Conservation (phyloP, 2,797 vertebrate species). For the Sardinella longiceps region DNA sequence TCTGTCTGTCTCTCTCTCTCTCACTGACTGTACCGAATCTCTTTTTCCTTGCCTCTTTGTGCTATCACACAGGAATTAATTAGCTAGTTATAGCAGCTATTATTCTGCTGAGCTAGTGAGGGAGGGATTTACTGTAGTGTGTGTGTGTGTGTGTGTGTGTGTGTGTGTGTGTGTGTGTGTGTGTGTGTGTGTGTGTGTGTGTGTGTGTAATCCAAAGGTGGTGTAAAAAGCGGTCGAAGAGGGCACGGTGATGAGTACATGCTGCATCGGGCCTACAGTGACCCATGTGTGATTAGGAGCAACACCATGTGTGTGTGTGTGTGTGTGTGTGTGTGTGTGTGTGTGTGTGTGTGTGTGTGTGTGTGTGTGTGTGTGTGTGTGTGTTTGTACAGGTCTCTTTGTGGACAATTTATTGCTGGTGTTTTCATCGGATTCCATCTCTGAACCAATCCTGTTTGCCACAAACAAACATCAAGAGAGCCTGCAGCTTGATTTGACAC, state of each 20-base stretch:
- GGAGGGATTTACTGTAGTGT: slow-evolving; percentile 48
- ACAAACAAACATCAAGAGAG: not conserved
- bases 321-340: slow-evolving; percentile 28
- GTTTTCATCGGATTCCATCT: not conserved
- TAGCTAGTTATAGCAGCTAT: too few relatives aligned
- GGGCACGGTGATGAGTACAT: slow-evolving; percentile 36
- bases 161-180: slow-evolving; percentile 34
- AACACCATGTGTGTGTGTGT: slow-evolving; percentile 9
- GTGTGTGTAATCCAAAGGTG: slow-evolving; percentile 35
- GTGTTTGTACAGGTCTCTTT: slow-evolving; percentile 6
- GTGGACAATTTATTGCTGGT: slow-evolving; percentile 40
- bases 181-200: slow-evolving; percentile 30
- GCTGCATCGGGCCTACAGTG: slow-evolving; percentile 20
- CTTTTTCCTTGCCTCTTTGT: slow-evolving; percentile 2
- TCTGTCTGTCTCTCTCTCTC: not conserved
- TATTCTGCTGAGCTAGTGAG: slow-evolving; percentile 49
- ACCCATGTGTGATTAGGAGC: slow-evolving; percentile 38
- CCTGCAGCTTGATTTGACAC: not conserved
- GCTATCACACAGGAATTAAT: slow-evolving; percentile 59
- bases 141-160: slow-evolving; percentile 31
- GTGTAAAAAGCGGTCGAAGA: not conserved
- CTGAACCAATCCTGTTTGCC: not conserved
- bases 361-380: not conserved
- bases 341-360: slow-evolving; percentile 27
- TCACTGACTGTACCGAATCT: not conserved